These are phyloP conservation scores for Drosophila micromelanica DNA, from an alignment of 1,140 invertebrate genomes.

Conservation along the genomic window DNA sequence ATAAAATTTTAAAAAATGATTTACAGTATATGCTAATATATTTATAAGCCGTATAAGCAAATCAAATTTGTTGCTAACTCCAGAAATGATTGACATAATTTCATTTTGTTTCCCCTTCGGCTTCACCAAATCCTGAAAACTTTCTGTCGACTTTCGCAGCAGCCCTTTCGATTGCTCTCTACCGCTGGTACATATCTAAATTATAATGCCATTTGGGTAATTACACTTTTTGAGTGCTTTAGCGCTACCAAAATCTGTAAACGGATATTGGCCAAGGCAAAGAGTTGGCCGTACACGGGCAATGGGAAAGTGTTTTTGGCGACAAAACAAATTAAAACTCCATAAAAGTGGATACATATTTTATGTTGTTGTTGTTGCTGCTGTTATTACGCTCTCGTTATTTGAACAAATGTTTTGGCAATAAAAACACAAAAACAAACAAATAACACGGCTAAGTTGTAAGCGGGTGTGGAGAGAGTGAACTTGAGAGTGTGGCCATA, in stretches of 20 bases:
- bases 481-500: slow-evolving; percentile 33
- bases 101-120: not conserved
- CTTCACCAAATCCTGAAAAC: slow-evolving; percentile 9
- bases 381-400: slow-evolving; percentile 60
- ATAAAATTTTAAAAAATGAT: not conserved
- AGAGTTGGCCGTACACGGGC: slow-evolving; percentile 7
- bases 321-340: slow-evolving; percentile 83
- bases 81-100: slow-evolving; percentile 16
- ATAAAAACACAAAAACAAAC: slow-evolving; percentile 64
- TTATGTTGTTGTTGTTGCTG: slow-evolving; percentile 55
- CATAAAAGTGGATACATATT: slow-evolving; percentile 79
- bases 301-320: slow-evolving; percentile 60
- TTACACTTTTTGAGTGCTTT: slow-evolving; percentile 80
- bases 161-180: slow-evolving; percentile 44
- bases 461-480: not conserved
- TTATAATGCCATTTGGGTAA: slow-evolving; percentile 81
- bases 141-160: slow-evolving; percentile 47
- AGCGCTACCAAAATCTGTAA: slow-evolving; percentile 51
- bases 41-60: slow-evolving; percentile 1
- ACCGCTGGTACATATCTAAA: slow-evolving; percentile 57
- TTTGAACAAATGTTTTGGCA: slow-evolving; percentile 77
- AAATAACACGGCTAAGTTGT: slow-evolving; percentile 37
- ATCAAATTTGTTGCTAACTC: slow-evolving; percentile 19
- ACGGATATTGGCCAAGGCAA: slow-evolving; percentile 61
- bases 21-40: not conserved